These are phyloP conservation scores for Bombus confusus DNA, from an alignment of 1,140 invertebrate species.

Conservation along the genomic window DNA sequence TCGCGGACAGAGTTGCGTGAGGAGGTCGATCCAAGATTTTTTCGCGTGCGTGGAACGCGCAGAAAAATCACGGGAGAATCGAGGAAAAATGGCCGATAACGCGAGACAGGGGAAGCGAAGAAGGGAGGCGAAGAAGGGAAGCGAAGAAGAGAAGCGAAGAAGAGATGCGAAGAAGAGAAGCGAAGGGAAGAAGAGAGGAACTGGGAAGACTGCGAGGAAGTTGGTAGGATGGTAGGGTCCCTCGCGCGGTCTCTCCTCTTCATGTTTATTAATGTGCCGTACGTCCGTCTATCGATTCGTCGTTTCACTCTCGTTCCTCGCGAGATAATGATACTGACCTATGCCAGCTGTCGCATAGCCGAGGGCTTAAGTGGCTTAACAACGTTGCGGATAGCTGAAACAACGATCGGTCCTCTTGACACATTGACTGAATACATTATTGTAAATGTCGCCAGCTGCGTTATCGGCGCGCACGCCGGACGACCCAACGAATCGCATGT, in stretches of 20 bases:
- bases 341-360: conserved; percentile 71
- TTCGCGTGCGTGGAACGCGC: too few relatives aligned
- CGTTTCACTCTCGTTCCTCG: conserved; percentile 75
- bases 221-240: conserved; percentile 5
- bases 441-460: conserved; percentile 61
- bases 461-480: conserved; percentile 40
- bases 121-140: too few relatives aligned
- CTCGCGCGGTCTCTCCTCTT: conserved; percentile 63
- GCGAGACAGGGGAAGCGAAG: not conserved
- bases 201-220: not conserved
- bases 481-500: not conserved
- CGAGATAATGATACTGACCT: conserved; percentile 78
- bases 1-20: too few relatives aligned
- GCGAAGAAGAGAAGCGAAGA: too few relatives aligned
- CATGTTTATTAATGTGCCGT: conserved; percentile 77
- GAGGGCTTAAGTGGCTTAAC: conserved; percentile 68
- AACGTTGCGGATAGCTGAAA: conserved; percentile 59
- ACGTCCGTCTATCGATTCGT: conserved; percentile 73
- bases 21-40: not conserved
- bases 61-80: too few relatives aligned
- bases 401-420: conserved; percentile 63
- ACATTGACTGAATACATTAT: conserved; percentile 68
- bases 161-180: not conserved
- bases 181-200: not conserved
- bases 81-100: too few relatives aligned